These are phyloP conservation scores for Heliconius aoede DNA, from an alignment of 2,888 invertebrate species.

Conservation along the genomic window DNA sequence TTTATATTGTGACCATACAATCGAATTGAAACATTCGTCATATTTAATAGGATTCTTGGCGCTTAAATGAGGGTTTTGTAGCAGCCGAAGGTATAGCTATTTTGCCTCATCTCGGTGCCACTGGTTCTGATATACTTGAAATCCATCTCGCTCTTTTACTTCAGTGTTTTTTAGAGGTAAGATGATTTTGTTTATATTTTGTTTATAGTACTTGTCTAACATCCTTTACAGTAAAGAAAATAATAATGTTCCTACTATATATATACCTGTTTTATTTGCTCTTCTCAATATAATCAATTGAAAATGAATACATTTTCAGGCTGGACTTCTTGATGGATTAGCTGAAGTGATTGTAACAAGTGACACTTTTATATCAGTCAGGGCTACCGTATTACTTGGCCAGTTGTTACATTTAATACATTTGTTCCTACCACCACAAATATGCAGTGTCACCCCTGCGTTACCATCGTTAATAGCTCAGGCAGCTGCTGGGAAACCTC, in stretches of 20 bases:
- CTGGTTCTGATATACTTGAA: slow-evolving; percentile 94
- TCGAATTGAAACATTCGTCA: too few species aligned
- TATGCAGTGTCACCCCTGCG: slow-evolving; percentile 92
- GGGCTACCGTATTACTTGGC: slow-evolving; percentile 94
- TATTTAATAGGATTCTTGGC: slow-evolving; percentile 88
- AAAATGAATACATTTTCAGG: slow-evolving; percentile 60
- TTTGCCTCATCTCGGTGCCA: slow-evolving; percentile 92
- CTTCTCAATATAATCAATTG: background rate
- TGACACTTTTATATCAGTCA: slow-evolving; percentile 94
- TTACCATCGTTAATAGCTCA: slow-evolving; percentile 92
- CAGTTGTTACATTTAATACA: slow-evolving; percentile 95
- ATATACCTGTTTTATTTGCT: background rate
- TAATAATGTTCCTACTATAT: background rate
- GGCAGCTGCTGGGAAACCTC: slow-evolving; percentile 90
- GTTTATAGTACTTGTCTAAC: too few species aligned
- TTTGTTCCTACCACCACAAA: slow-evolving; percentile 92
- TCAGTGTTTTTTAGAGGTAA: slow-evolving; percentile 92
- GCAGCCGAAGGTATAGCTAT: slow-evolving; percentile 94
- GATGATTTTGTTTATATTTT: too few species aligned
- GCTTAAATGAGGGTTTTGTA: slow-evolving; percentile 96
- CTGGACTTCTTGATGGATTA: slow-evolving; percentile 93
- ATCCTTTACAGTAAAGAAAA: too few species aligned
- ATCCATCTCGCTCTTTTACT: slow-evolving; percentile 95
- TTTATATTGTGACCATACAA: too few species aligned
- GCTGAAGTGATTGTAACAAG: slow-evolving; percentile 95